These are phyloP conservation scores for Anaspis maculata DNA, from an alignment of 2,888 invertebrate genomes.

Conservation along the genomic window DNA sequence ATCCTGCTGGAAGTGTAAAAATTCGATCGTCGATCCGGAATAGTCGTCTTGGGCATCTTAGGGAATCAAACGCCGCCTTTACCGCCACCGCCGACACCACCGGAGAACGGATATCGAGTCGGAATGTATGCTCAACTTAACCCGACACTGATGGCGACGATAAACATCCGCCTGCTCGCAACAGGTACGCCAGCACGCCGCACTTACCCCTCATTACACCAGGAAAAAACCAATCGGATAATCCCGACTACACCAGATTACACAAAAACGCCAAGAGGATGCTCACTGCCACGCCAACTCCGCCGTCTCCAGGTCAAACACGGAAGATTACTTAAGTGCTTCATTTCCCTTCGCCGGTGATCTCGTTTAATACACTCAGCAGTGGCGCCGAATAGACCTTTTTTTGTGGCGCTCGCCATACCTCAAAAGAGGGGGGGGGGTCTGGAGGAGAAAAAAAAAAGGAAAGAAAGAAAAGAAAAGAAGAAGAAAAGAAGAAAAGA, in stretches of 20 bases:
- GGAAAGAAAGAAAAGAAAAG: no score
- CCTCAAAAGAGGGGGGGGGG: no score
- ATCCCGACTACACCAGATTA: slow-evolving; percentile 23
- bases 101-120: slow-evolving; percentile 10
- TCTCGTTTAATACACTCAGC: no score
- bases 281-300: slow-evolving; percentile 9
- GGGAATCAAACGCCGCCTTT: slow-evolving; percentile 5
- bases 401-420: no score
- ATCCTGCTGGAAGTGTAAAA: slow-evolving; percentile 5
- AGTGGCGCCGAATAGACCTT: no score
- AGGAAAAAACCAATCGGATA: slow-evolving; percentile 28
- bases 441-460: no score
- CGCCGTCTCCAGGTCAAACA: slow-evolving; percentile 9
- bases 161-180: slow-evolving; percentile 36
- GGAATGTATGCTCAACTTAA: slow-evolving; percentile 32
- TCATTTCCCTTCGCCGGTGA: slow-evolving; percentile 5
- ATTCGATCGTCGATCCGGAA: slow-evolving; percentile 6
- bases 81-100: slow-evolving; percentile 1
- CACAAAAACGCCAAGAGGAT: slow-evolving; percentile 22
- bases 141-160: slow-evolving; percentile 36
- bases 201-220: slow-evolving; percentile 18
- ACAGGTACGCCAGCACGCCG: slow-evolving; percentile 31
- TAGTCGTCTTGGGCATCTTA: slow-evolving; percentile 9
- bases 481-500: no score
- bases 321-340: slow-evolving; percentile 12